A percentile compares a stretch with the other conserved stretches of the same genome.
Conservation (phyloP, 2,113 vertebrate species). For the Salvelinus alpinus region DNA sequence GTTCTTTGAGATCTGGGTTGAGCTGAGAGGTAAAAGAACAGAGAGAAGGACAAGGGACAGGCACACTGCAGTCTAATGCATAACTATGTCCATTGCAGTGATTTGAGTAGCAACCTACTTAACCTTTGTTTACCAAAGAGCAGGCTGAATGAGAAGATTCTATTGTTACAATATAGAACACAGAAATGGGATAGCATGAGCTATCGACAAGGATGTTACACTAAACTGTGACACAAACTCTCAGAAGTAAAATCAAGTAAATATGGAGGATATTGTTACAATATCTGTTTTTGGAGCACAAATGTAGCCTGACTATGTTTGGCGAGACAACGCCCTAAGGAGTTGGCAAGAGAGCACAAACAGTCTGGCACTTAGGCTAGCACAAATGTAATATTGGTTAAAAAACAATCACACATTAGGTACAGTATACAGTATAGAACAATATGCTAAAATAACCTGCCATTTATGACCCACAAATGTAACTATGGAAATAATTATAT, state of each 20-base stretch:
- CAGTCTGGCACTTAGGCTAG: too few relatives aligned
- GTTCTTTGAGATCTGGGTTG: neutral
- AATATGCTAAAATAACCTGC: neutral
- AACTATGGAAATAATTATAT: neutral
- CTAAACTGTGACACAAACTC: neutral
- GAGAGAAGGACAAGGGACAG: neutral
- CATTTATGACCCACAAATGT: neutral
- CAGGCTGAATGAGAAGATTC: neutral
- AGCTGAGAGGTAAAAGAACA: neutral
- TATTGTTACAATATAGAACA: neutral
- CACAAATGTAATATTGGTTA: too few relatives aligned
- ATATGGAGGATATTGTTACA: neutral
- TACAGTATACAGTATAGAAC: neutral
- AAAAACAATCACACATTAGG: neutral
- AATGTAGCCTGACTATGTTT: too few relatives aligned
- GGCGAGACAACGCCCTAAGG: too few relatives aligned
- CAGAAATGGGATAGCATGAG: neutral
- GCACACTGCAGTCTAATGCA: neutral
- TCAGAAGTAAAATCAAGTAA: neutral
- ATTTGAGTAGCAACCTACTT: neutral
- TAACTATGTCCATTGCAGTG: neutral
- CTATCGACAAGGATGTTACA: neutral
- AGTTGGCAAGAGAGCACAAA: too few relatives aligned
- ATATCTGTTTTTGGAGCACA: conserved; percentile 5
- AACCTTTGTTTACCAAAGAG: conserved; percentile 14